Evolutionary conservation across 2,888 invertebrate species (phyloP), one percentile per base, ranked within the genome.

Genomic region (Trissoscelio sp.): DNA sequence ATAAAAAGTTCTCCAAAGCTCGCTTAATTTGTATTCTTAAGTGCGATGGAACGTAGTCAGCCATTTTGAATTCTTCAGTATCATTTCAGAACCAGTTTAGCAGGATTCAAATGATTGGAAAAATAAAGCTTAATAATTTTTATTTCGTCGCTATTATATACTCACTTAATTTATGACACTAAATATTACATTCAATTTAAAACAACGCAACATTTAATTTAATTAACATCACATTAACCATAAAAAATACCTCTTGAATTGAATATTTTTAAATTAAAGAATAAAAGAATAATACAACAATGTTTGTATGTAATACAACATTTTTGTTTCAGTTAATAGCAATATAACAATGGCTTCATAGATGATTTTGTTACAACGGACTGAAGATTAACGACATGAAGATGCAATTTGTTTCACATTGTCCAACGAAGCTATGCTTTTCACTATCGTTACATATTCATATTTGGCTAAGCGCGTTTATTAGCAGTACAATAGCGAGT

Each of bases 401-500:
- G 79, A 60, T 69, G 73, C 81, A 81, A 85, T 83, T 84, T 83
- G 83, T 73, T 75, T 64, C 12, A 31, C 62, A 82, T 79, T 75
- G 75, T 82, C 66, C 60, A 48, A 22, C 74, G 67, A 57, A 72
- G 77, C 57, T 34, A 51, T 34, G 72, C 77, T 72, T 81, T 66
- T 53, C 72, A 28, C 82, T 83, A 77, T 74, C 83, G 85, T 85
- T 87, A 83, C 87, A 87, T 87, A 89, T 89, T 89, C 88, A 88
- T 88, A 88, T 87, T 88, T 82, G 84, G 83, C 85, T 89, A 88
- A 89, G 87, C 87, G 88, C 86, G 86, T 89, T 90, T 89, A 89
- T 90, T 89, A 89, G 87, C 85, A 83, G 87, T 84, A 88, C 88
- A 88, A 88, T 88, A 85, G 86, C 85, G 81, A 78, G 66, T 82